A percentile compares a stretch with the other conserved stretches of the same genome.
Conservation (phyloP, 2,888 invertebrate species). For the Opisthograptis luteolata region DNA sequence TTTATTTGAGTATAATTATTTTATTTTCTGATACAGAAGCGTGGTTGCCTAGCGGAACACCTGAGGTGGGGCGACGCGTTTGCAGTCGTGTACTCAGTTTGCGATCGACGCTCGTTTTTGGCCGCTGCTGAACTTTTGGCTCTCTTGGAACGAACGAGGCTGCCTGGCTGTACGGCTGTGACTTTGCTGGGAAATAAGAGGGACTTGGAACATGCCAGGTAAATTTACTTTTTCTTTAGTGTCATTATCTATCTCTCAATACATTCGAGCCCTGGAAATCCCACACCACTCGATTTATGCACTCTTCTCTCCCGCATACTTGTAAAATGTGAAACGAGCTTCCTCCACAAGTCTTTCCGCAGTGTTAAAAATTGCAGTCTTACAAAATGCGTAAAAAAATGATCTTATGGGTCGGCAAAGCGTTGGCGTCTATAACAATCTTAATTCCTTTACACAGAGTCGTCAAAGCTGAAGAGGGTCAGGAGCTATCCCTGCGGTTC, state of each 20-base stretch:
- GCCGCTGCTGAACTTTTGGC: slow-evolving; percentile 89
- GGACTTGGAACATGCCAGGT: slow-evolving; percentile 92
- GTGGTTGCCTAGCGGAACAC: slow-evolving; percentile 90
- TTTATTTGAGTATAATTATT: no score
- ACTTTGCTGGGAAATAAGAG: slow-evolving; percentile 92
- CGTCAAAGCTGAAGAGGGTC: slow-evolving; percentile 91
- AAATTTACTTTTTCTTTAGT: slow-evolving; percentile 19
- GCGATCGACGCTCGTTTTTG: slow-evolving; percentile 89
- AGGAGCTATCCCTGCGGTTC: slow-evolving; percentile 89
- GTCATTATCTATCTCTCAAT: background rate
- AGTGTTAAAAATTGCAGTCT: no score
- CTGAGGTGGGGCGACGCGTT: slow-evolving; percentile 93
- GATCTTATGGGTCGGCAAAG: no score
- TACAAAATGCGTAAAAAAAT: no score
- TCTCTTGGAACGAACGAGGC: slow-evolving; percentile 87
- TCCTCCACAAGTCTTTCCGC: no score
- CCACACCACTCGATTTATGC: no score
- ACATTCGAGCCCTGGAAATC: no score
- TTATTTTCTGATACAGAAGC: slow-evolving; percentile 77
- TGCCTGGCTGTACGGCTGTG: slow-evolving; percentile 90
- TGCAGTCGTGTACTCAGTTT: slow-evolving; percentile 92
- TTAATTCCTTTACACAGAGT: slow-evolving; percentile 78
- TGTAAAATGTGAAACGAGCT: no score
- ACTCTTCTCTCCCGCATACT: no score
- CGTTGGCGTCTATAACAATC: no score